These are phyloP conservation scores for Bibio marci DNA, from an alignment of 2,888 invertebrate species.

Conservation along the genomic window DNA sequence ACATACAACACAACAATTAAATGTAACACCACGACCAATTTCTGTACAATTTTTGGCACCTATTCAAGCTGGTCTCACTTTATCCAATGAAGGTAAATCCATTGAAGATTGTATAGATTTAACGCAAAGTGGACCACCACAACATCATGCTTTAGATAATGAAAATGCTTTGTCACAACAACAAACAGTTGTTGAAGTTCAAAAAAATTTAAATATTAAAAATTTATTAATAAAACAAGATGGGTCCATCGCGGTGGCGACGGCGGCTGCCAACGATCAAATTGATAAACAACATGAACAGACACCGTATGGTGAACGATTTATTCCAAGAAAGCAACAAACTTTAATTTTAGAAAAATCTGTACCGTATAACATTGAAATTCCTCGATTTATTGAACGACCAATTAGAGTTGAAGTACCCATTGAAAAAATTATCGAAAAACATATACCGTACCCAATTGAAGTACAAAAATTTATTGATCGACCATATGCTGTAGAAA, in stretches of 20 bases:
- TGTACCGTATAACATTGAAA: too few species aligned
- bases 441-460: too few species aligned
- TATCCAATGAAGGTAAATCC: conserved; percentile 30
- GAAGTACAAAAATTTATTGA: conserved; percentile 9
- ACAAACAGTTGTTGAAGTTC: conserved; percentile 41
- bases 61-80: conserved; percentile 38
- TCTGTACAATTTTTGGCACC: conserved; percentile 39
- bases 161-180: conserved; percentile 25
- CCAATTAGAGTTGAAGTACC: conserved; percentile 14
- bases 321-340: conserved; percentile 1
- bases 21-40: conserved; percentile 39
- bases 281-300: conserved; percentile 6
- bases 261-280: too few species aligned
- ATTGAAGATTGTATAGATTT: conserved; percentile 6
- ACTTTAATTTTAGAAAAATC: too few species aligned
- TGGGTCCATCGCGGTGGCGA: too few species aligned
- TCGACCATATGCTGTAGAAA: conserved; percentile 28
- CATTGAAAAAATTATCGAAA: conserved; percentile 35
- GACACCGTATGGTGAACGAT: background rate
- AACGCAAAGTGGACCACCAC: background rate
- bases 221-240: conserved; percentile 26
- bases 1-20: conserved; percentile 15
- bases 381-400: too few species aligned
- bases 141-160: conserved; percentile 13
- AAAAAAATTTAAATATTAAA: conserved; percentile 37